Conservation (phyloP, 1,140 invertebrate species). For the Drosophila baimaii region DNA sequence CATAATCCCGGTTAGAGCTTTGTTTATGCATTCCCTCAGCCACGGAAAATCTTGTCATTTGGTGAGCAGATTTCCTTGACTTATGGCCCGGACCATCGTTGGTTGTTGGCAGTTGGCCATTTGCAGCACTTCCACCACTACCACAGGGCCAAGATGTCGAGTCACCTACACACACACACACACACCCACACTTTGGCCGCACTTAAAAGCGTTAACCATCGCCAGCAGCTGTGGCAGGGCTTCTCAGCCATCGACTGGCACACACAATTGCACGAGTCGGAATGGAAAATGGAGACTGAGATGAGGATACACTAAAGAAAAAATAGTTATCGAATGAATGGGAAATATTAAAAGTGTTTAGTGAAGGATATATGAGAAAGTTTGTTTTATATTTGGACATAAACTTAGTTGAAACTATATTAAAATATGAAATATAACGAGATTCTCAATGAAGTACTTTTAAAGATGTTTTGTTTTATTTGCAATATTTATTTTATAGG, state of each 20-base stretch:
- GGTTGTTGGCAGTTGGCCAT: constrained; percentile 26
- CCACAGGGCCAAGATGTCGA: constrained; percentile 39
- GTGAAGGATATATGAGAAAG: too few relatives aligned
- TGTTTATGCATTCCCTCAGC: constrained; percentile 28
- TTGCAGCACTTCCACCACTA: constrained; percentile 10
- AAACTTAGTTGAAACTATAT: too few relatives aligned
- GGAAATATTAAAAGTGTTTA: too few relatives aligned
- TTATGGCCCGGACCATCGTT: constrained; percentile 30
- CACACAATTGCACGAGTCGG: constrained; percentile 12
- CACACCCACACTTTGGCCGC: constrained; percentile 1
- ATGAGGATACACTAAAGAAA: not conserved
- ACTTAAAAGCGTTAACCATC: constrained; percentile 26
- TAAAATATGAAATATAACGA: too few relatives aligned
- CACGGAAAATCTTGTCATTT: constrained; percentile 46
- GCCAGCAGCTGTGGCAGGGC: constrained; percentile 47
- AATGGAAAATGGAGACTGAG: constrained; percentile 22
- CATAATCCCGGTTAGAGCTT: constrained; percentile 21
- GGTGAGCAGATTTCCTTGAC: constrained; percentile 54
- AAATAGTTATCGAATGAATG: not conserved
- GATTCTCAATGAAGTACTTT: too few relatives aligned
- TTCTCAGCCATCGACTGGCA: constrained; percentile 40
- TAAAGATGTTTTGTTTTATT: too few relatives aligned
- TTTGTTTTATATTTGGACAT: too few relatives aligned
- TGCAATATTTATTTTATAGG: too few relatives aligned
- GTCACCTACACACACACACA: constrained; percentile 4